Evolutionary conservation across 2,888 invertebrate genomes (phyloP), one percentile per base, ranked within the genome.

Genomic region (Spisula solida): DNA sequence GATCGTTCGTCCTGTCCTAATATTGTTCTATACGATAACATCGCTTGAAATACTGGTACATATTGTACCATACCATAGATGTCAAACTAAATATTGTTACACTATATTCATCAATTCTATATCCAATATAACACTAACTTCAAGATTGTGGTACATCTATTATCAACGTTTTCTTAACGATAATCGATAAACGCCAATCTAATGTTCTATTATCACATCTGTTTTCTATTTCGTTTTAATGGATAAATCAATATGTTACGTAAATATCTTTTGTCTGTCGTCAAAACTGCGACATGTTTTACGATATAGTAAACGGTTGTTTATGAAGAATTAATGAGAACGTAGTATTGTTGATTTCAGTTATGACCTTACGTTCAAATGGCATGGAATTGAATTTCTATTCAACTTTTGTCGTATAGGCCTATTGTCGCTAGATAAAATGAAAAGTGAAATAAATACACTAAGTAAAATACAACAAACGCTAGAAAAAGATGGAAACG

Each of bases 231-330:
- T 66, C 60, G 20, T 25, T 25, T 25, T 66, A 66, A 66, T 25
- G n/a, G 60, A 66, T 66, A 66, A 66, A 66, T 66, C 60, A 25
- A 66, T 66, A 66, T 25, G 60, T 66, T 66, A 66, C 60, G 10
- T 66, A 66, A 66, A 25, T 66, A 25, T 51, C 25, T n/a, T 25
- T n/a, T 66, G 60, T 25, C 60, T 66, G 25, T 66, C n/a, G 60
- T 66, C 60, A 66, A 66, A 66, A n/a, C 20, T 66, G 60, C 60
- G 60, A 66, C 60, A 66, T n/a, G n/a, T n/a, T 66, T 66, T 66
- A 66, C 60, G 25, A 66, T n/a, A 66, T 25, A n/a, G n/a, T 66
- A 66, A 66, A 66, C 25, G 20, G 60, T 66, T 25, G 25, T n/a
- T 66, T 66, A 66, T 66, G 10, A 25, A 66, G 60, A 25, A 66